Evolutionary conservation across 2,113 vertebrate genomes (phyloP).

Genomic region (Ochotona princeps): DNA sequence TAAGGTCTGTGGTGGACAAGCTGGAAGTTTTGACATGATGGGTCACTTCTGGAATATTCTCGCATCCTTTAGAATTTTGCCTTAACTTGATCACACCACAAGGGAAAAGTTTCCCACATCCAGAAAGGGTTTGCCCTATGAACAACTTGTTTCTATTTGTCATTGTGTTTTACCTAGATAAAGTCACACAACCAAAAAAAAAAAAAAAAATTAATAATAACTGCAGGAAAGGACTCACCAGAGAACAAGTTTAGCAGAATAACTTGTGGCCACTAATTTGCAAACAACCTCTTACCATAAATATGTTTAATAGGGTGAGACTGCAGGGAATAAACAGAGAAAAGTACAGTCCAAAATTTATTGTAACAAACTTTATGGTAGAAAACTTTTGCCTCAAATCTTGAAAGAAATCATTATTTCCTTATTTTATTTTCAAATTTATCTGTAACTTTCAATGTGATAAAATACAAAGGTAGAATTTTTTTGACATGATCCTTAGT

Average conservation of each 20-base stretch:
- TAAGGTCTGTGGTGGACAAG: not conserved
- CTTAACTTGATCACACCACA: not conserved
- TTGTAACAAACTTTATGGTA: not conserved
- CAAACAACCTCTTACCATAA: not conserved
- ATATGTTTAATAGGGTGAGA: not conserved
- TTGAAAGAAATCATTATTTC: not conserved
- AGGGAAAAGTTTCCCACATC: not conserved
- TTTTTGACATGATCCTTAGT: not conserved
- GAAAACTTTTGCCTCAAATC: not conserved
- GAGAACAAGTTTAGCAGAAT: not conserved
- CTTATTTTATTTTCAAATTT: not conserved
- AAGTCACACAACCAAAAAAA: not conserved
- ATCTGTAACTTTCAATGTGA: not conserved
- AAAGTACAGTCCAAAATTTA: not conserved
- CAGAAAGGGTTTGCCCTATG: accelerated
- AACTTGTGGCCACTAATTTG: not conserved
- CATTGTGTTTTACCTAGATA: not conserved
- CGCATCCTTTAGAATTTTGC: not conserved
- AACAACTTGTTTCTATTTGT: not conserved
- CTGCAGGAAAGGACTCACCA: not conserved
- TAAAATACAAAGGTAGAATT: not conserved
- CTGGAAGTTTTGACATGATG: too few relatives aligned
- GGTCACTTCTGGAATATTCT: accelerated
- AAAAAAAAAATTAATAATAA: too few relatives aligned
- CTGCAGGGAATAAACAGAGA: not conserved